A percentile compares a stretch with the other conserved stretches of the same genome.
Conservation (phyloP, 2,797 vertebrate species). For the Babyrousa celebensis region DNA sequence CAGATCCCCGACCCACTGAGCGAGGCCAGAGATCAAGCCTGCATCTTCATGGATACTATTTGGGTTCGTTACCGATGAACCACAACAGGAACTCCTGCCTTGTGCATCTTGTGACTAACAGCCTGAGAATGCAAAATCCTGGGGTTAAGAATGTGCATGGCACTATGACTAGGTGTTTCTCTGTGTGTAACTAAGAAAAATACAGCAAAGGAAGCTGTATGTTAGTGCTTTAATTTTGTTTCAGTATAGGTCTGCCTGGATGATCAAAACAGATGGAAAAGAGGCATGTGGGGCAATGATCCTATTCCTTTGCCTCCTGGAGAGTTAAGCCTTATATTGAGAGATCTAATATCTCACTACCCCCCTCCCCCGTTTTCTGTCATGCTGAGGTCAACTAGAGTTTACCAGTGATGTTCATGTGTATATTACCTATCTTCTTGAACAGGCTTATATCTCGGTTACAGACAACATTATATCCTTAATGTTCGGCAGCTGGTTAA, state of each 20-base stretch:
- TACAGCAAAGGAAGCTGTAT: not conserved
- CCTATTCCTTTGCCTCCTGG: not conserved
- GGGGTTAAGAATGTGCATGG: not conserved
- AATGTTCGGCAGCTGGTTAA: conserved; percentile 79
- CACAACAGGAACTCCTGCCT: not conserved
- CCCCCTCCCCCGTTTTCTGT: conserved; percentile 24
- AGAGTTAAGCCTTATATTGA: conserved; percentile 52
- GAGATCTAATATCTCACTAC: conserved; percentile 58
- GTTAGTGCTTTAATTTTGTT: conserved; percentile 55
- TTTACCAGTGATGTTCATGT: conserved; percentile 76
- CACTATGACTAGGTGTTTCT: not conserved
- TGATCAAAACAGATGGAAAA: conserved; percentile 62
- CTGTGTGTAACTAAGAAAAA: conserved; percentile 69
- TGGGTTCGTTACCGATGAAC: too few species aligned
- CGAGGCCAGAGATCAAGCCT: too few species aligned
- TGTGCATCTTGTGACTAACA: conserved; percentile 12
- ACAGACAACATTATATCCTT: conserved; percentile 70
- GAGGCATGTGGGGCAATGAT: not conserved
- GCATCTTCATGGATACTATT: too few species aligned
- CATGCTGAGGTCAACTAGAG: conserved; percentile 72
- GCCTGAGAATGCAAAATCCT: not conserved
- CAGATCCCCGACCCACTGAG: too few species aligned
- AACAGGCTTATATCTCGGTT: conserved; percentile 45
- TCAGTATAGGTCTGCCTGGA: not conserved
- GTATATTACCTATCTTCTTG: conserved; percentile 64